Conservation (phyloP, 2,888 invertebrate genomes). For the Mythimna lalbum region DNA sequence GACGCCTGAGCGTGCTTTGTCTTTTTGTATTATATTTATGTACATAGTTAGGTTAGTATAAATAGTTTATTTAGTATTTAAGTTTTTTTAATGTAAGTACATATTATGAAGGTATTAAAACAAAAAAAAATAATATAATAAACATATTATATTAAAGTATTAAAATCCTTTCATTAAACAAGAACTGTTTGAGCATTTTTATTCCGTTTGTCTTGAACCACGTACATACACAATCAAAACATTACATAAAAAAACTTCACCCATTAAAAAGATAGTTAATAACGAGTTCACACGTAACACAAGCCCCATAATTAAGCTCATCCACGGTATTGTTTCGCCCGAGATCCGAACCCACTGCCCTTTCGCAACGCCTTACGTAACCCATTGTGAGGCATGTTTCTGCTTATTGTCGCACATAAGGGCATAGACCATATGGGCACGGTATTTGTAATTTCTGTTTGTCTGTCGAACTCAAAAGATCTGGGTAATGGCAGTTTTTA, state of each 20-base stretch:
- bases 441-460: constrained; percentile 44
- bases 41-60: no score
- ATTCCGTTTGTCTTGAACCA: no score
- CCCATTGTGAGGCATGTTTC: constrained; percentile 31
- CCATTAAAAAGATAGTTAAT: constrained; percentile 14
- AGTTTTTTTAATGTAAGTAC: no score
- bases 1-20: no score
- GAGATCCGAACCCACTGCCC: constrained; percentile 42
- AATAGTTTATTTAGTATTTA: no score
- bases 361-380: constrained; percentile 48
- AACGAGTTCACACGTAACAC: constrained; percentile 38
- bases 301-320: constrained; percentile 45
- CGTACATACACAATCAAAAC: neutral
- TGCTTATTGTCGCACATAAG: constrained; percentile 24
- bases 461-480: constrained; percentile 5
- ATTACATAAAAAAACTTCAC: constrained; percentile 6
- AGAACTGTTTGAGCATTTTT: no score
- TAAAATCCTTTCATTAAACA: no score
- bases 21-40: no score
- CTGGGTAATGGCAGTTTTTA: neutral
- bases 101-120: no score
- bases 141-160: no score
- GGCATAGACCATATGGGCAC: constrained; percentile 39
- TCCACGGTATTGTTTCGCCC: constrained; percentile 48
- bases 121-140: no score